phyloP scores from a whole-genome alignment of 2,113 vertebrate species.

The Struthidea cinerea region DNA sequence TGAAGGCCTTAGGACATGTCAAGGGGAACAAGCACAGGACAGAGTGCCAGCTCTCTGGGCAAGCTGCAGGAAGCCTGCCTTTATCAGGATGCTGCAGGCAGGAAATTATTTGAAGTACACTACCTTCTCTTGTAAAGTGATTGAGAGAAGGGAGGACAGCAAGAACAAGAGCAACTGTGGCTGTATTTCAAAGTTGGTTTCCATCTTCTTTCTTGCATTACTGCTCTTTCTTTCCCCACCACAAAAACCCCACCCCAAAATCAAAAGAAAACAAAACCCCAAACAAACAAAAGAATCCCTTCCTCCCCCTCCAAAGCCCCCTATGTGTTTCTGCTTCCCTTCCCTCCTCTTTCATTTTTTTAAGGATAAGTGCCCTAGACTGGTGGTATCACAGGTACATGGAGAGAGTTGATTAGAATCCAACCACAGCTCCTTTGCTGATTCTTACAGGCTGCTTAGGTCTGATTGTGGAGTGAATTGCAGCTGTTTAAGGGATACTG shows the following conservation, averaged over 20 bases:
- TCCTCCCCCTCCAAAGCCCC: rapidly evolving
- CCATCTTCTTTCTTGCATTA: background rate
- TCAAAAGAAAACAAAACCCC: background rate
- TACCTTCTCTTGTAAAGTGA: conserved; percentile 20
- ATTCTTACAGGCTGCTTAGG: background rate
- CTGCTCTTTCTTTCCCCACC: background rate
- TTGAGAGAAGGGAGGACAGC: conserved; percentile 9
- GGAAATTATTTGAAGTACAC: conserved; percentile 48
- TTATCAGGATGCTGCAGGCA: conserved; percentile 63
- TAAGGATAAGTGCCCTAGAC: background rate
- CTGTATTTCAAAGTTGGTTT: conserved; percentile 16
- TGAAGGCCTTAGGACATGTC: conserved; percentile 44
- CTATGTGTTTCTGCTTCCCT: background rate
- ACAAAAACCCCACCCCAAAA: background rate
- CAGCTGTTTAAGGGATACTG: background rate
- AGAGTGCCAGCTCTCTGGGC: background rate
- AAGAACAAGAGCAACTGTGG: background rate
- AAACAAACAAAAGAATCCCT: background rate
- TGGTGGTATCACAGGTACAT: background rate
- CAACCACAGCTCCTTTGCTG: background rate
- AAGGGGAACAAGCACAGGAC: conserved; percentile 32
- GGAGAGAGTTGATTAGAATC: background rate
- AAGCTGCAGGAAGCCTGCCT: conserved; percentile 41
- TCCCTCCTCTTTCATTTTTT: background rate
- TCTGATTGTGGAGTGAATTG: background rate